Conservation (phyloP, 2,888 invertebrate genomes). For the Apantesis nais region DNA sequence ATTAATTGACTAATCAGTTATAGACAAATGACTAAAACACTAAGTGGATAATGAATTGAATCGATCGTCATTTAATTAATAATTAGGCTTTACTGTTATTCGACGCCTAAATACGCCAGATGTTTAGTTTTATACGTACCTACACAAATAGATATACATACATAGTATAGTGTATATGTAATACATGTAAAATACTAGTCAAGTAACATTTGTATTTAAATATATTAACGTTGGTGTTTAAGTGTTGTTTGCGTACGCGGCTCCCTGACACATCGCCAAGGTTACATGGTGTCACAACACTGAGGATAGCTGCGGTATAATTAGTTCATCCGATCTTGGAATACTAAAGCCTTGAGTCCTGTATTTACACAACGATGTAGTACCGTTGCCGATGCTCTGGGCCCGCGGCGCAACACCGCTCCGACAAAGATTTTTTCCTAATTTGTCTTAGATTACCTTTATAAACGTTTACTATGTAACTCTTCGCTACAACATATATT, state of each 20-base stretch:
- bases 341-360: no score
- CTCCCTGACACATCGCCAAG: background rate
- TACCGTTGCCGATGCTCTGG: background rate
- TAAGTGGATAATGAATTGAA: conserved; percentile 4
- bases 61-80: conserved; percentile 11
- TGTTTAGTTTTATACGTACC: conserved; percentile 15
- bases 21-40: background rate
- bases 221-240: conserved; percentile 8
- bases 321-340: background rate
- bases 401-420: conserved; percentile 10
- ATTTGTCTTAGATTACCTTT: conserved; percentile 38
- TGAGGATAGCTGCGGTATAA: background rate
- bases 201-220: conserved; percentile 33
- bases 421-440: conserved; percentile 32
- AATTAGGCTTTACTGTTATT: conserved; percentile 8
- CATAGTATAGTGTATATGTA: conserved; percentile 31
- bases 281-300: background rate
- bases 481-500: conserved; percentile 32
- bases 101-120: conserved; percentile 15
- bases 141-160: conserved; percentile 10
- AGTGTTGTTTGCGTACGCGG: conserved; percentile 22
- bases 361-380: background rate
- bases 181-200: conserved; percentile 55
- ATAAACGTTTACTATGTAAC: conserved; percentile 37
- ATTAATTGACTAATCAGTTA: background rate